Evolutionary conservation across 2,113 vertebrate genomes (phyloP).

Genomic region (Acrocephalus kingi): DNA sequence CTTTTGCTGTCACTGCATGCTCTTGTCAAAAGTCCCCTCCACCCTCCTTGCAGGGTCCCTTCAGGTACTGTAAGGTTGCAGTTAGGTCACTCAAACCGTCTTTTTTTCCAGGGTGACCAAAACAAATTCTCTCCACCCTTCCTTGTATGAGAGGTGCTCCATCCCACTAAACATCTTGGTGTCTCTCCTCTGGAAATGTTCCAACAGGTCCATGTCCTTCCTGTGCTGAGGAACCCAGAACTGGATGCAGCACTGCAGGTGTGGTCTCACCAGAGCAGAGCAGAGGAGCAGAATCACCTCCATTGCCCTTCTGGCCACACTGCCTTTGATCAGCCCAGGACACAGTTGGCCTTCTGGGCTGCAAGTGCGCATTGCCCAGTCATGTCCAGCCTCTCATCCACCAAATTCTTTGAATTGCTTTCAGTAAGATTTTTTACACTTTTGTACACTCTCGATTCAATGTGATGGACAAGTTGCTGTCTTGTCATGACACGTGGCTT

Average conservation of each 20-base stretch:
- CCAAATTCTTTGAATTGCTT: not conserved
- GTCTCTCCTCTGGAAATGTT: not conserved
- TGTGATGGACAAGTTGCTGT: not conserved
- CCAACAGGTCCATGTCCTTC: not conserved
- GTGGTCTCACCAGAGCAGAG: not conserved
- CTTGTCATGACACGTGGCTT: not conserved
- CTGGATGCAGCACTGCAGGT: not conserved
- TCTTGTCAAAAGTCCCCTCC: not conserved
- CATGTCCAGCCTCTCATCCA: not conserved
- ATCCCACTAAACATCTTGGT: not conserved
- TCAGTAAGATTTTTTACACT: not conserved
- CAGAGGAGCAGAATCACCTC: not conserved
- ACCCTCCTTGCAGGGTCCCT: not conserved
- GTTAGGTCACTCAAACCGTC: accelerated
- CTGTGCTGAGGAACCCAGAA: not conserved
- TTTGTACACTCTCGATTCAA: not conserved
- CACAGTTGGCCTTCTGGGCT: not conserved
- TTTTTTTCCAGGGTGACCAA: not conserved
- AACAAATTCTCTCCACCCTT: not conserved
- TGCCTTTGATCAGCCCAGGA: not conserved
- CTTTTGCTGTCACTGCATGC: not conserved
- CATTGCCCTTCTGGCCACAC: not conserved
- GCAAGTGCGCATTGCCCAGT: not conserved
- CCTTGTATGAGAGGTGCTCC: not conserved
- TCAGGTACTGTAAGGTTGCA: not conserved